Base-by-base conservation (phyloP, 1,140 invertebrate genomes). In the Prorops nasuta region DNA sequence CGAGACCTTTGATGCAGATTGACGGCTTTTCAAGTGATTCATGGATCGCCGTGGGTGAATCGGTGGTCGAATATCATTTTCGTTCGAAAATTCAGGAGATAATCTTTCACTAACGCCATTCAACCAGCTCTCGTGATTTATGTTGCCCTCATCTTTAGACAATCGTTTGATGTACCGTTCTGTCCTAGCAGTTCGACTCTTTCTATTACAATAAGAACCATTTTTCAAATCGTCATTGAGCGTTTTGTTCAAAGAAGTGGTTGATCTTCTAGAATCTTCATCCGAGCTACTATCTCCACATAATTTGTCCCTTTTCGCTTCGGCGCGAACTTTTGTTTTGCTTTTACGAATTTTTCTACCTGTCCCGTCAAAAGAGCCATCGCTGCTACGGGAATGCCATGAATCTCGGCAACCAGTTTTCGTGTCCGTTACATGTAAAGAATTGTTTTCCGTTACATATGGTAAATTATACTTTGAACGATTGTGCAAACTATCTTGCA, bases 141-240 rank as follows among this genome's bases (percentile, higher is more conserved):
- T 21, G 8, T 48, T 49, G 3, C 65, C 82, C 28, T 87, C 85
- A 49, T 89, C 87, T 28, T 83, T 79, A 3, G 86, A 88, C 39
- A 89, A 73, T 22, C 89, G 77, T 63, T 88, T 88, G 37, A 88
- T 83, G 59, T 90, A 89, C 21, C 89, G 79, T 68, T 91, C 89
- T 38, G 88, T 91, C 56, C 89, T 79, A 0, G 89, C 87, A 15
- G 83, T 82, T 43, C 89, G 78, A 18, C 82, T 81, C 45, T 75
- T 73, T 14, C 78, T 72, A 48, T 68, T 82, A 28, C 78, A 66
- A 3, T 79, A 82, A 19, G 44, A 39, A n/a, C 20, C n/a, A 15
- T 38, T 49, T 3, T 53, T 46, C 3, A 12, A 16, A 57, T 86
- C 86, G 44, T 86, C 86, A 66, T 83, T 86, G 58, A 83, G 76